Evolutionary conservation across 2,797 vertebrate genomes (phyloP), one percentile per base, ranked within the genome.

Genomic region (Argya squamiceps): DNA sequence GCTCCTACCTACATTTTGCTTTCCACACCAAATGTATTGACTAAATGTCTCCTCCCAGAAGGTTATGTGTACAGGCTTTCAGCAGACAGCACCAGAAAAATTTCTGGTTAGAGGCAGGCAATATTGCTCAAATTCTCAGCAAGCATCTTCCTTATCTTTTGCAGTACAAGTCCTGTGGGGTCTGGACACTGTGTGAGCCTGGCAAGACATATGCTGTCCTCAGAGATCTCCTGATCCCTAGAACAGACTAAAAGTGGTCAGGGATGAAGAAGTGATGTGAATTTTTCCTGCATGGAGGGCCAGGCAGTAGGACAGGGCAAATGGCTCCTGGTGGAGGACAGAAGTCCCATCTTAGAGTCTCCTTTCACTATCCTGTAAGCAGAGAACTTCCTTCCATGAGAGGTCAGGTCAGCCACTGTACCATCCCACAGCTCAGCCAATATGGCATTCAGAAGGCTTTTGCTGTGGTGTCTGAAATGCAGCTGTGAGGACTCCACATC

Each of bases 21-120:
- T 96, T 84, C 80, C 77, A 91, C 77, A 84, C 77, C 39, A 63
- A 79, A n/a, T 14, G 9, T 90, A 93, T 94, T 64, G 94, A 96
- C 88, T 90, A 95, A 94, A 95, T 68, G 88, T 90, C 96, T 90
- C 39, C 64, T 92, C 65, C 59, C 68, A 77, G 77, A 94, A 90
- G 56, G 60, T 88, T 94, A 78, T 58, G 49, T 79, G n/a, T 43
- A 87, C 47, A 73, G 36, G 58, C 36, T 84, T 88, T 78, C 77
- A 70, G 64, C 52, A 82, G 83, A 81, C 30, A 92, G 30, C 24
- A 60, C 24, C 20, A 52, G 47, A 36, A 59, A 62, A 30, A 27
- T 71, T 89, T 84, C 79, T 69, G 47, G 23, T 81, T 88, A 91
- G 55, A 85, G 12, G 17, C 27, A 85, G 58, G 36, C 1, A 2